phyloP scores from a whole-genome alignment of 2,113 vertebrate genomes.

The Thomomys bottae region DNA sequence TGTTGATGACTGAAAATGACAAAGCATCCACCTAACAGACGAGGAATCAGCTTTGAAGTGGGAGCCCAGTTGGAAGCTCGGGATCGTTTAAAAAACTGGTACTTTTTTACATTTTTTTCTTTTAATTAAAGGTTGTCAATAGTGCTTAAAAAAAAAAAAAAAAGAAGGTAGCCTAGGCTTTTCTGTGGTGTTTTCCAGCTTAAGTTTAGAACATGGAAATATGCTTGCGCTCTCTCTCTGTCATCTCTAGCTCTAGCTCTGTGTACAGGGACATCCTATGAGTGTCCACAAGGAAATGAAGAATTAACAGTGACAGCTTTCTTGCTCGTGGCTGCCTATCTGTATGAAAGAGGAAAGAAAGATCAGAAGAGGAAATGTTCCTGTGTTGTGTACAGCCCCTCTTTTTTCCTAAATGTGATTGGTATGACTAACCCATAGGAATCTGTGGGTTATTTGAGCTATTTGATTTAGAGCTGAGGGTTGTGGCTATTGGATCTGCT shows the following conservation, averaged over 20 bases:
- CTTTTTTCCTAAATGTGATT: slow-evolving; percentile 10
- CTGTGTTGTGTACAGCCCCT: background rate
- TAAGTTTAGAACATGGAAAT: background rate
- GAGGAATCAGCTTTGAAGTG: slow-evolving; percentile 97
- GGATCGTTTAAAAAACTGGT: slow-evolving; percentile 98
- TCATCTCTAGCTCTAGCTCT: no score
- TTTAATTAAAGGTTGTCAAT: slow-evolving; percentile 72
- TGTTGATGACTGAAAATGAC: slow-evolving; percentile 93
- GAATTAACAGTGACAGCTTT: slow-evolving; percentile 39
- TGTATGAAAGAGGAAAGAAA: slow-evolving; percentile 38
- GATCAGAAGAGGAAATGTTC: background rate
- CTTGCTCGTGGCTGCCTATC: slow-evolving; percentile 30
- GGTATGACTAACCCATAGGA: background rate
- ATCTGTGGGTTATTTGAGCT: no score
- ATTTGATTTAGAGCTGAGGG: slow-evolving; percentile 16
- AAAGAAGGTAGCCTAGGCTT: slow-evolving; percentile 52
- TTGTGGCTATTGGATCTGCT: background rate
- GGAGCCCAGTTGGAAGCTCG: slow-evolving; percentile 97
- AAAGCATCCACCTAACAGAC: slow-evolving; percentile 96
- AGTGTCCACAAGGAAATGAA: slow-evolving; percentile 18
- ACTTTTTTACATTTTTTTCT: slow-evolving; percentile 87
- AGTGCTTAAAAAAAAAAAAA: no score
- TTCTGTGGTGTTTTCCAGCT: slow-evolving; percentile 59
- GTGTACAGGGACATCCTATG: background rate
- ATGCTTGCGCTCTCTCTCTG: slow-evolving; percentile 38